Percentiles rank a stretch among this genome's conserved stretches.
Evolutionary conservation across 1,140 invertebrate species (phyloP).

Genomic region (Magallana angulata): DNA sequence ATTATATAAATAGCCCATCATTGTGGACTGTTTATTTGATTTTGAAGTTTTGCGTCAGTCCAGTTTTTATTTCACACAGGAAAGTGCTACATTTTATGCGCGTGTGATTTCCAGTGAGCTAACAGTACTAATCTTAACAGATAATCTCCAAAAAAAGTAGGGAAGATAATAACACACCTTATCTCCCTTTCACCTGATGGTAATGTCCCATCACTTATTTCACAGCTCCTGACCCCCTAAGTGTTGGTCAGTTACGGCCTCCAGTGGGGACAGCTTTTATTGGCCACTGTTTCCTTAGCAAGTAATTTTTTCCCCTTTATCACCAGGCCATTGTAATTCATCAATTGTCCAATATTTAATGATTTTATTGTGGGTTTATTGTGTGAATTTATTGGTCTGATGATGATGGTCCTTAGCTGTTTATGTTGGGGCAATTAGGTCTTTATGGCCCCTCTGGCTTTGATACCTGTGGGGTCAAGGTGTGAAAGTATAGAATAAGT

Average conservation of each 20-base stretch:
- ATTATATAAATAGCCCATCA: too few relatives aligned
- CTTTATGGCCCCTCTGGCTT: conserved; percentile 21
- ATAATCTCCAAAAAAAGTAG: conserved; percentile 10
- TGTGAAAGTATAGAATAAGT: background rate
- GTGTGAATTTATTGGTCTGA: conserved; percentile 9
- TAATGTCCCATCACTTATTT: background rate
- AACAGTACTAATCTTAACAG: background rate
- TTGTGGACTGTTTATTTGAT: too few relatives aligned
- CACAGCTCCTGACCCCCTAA: background rate
- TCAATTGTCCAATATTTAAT: conserved; percentile 19
- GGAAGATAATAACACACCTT: conserved; percentile 1
- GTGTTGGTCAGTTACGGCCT: background rate
- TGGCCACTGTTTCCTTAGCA: background rate
- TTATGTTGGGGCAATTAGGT: background rate
- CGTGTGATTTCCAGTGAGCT: background rate
- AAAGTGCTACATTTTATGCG: too few relatives aligned
- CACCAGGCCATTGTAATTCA: conserved; percentile 13
- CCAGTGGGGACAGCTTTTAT: background rate
- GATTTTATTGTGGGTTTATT: conserved; percentile 11
- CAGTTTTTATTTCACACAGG: too few relatives aligned
- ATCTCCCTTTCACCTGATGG: background rate
- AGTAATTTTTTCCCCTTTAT: background rate
- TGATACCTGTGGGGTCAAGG: background rate
- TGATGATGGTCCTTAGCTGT: background rate
- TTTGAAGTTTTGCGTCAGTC: too few relatives aligned